These are phyloP conservation scores for Lingula anatina DNA, from an alignment of 2,888 invertebrate species.

Conservation along the genomic window DNA sequence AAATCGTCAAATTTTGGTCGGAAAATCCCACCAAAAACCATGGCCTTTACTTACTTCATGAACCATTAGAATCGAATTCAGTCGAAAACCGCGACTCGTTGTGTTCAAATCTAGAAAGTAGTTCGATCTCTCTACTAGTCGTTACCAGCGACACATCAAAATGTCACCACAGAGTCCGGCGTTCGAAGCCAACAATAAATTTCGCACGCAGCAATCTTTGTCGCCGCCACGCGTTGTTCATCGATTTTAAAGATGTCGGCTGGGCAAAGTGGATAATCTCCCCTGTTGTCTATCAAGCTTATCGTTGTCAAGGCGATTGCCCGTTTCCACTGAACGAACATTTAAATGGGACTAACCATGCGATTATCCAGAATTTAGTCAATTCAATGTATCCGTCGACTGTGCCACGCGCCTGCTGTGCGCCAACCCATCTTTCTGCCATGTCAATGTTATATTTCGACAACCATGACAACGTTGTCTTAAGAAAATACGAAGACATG, in stretches of 20 bases:
- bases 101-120: too few relatives aligned
- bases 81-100: too few relatives aligned
- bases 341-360: constrained; percentile 95
- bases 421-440: constrained; percentile 87
- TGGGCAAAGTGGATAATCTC: constrained; percentile 99
- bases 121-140: too few relatives aligned
- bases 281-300: constrained; percentile 92
- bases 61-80: too few relatives aligned
- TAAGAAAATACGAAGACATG: constrained; percentile 99
- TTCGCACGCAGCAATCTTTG: too few relatives aligned
- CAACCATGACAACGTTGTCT: constrained; percentile 87
- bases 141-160: too few relatives aligned
- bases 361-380: constrained; percentile 94
- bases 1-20: too few relatives aligned
- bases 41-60: too few relatives aligned
- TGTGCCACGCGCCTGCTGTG: constrained; percentile 95
- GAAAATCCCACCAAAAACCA: too few relatives aligned
- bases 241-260: constrained; percentile 92
- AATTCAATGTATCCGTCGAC: constrained; percentile 85
- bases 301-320: constrained; percentile 92
- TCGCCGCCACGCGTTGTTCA: constrained; percentile 81
- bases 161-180: too few relatives aligned
- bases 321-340: constrained; percentile 89
- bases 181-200: too few relatives aligned
- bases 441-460: constrained; percentile 97